A percentile compares a stretch with the other conserved stretches of the same genome.
These are phyloP conservation scores for Ahaetulla prasina DNA, from an alignment of 2,113 vertebrate species.

Conservation along the genomic window DNA sequence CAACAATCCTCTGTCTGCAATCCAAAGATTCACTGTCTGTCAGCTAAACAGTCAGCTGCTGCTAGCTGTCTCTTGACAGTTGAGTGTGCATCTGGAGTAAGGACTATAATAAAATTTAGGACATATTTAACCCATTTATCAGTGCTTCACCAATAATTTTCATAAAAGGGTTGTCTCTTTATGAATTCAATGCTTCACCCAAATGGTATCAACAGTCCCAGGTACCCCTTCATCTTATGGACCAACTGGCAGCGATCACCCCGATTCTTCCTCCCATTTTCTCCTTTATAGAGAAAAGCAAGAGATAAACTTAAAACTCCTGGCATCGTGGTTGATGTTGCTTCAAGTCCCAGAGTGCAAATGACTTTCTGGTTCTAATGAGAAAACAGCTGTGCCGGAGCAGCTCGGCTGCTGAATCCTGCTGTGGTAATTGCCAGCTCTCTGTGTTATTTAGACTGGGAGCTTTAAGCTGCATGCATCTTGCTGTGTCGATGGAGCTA, in stretches of 20 bases:
- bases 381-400: constrained; percentile 17
- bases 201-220: background rate
- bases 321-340: background rate
- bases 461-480: constrained; percentile 5
- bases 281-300: background rate
- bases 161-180: background rate
- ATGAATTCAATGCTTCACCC: too few species aligned
- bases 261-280: background rate
- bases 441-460: constrained; percentile 14
- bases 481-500: constrained; percentile 21
- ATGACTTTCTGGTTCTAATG: constrained; percentile 31
- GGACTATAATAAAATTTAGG: background rate
- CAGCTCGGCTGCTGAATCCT: background rate
- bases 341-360: constrained; percentile 9
- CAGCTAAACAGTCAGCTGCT: background rate
- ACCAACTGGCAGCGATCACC: background rate
- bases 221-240: background rate
- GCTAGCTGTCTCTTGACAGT: background rate
- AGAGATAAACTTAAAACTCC: constrained; percentile 9
- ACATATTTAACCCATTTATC: background rate
- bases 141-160: background rate
- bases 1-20: too few species aligned
- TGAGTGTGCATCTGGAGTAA: too few species aligned
- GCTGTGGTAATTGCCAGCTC: constrained; percentile 26
- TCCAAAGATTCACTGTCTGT: background rate